Conservation (phyloP, 1,140 invertebrate species). For the Bombus picipes region DNA sequence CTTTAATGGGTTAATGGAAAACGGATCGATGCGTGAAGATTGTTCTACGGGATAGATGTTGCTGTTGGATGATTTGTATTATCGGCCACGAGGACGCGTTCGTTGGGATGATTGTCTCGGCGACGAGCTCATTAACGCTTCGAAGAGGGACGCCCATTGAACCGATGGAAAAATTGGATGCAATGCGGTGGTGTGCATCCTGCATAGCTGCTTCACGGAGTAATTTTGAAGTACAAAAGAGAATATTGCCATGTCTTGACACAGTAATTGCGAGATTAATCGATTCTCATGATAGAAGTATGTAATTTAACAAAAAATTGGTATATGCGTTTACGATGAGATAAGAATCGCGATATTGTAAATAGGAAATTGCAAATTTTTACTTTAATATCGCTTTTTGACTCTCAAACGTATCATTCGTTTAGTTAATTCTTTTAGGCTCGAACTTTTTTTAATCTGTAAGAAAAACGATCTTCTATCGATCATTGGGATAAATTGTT, state of each 20-base stretch:
- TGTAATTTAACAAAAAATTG: too few species aligned
- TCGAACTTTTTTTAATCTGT: too few species aligned
- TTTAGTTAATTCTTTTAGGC: too few species aligned
- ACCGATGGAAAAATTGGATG: background rate
- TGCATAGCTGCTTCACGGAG: background rate
- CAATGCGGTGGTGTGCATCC: background rate
- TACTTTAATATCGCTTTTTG: too few species aligned
- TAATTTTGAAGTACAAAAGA: background rate
- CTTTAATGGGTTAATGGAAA: background rate
- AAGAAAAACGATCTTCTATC: too few species aligned
- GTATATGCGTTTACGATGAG: too few species aligned
- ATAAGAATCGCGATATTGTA: too few species aligned
- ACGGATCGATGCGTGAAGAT: background rate
- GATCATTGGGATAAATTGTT: too few species aligned
- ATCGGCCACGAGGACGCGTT: background rate
- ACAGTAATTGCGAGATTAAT: background rate
- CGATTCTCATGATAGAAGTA: too few species aligned
- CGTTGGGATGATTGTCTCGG: slow-evolving; percentile 1
- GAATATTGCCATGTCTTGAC: background rate
- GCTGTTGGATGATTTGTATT: background rate
- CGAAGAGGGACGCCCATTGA: background rate
- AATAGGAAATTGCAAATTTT: too few species aligned
- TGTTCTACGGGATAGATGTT: background rate
- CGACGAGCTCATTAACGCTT: slow-evolving; percentile 11
- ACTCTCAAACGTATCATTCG: too few species aligned